Evolutionary conservation across 1,140 invertebrate species (phyloP).

Genomic region (Calosoma granatense): DNA sequence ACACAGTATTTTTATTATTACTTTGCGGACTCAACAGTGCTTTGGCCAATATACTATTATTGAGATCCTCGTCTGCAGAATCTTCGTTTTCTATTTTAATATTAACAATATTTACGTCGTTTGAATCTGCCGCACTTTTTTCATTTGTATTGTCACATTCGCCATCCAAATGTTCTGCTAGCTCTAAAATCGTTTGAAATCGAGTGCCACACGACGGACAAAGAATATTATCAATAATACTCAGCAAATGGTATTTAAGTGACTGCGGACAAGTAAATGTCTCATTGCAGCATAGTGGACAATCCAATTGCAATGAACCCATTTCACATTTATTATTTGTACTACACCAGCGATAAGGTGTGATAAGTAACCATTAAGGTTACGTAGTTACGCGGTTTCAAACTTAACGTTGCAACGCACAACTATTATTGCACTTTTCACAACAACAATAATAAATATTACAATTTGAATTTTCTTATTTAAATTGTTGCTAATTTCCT

Average conservation of each 20-base stretch:
- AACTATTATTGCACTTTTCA: neutral
- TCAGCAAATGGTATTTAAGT: constrained; percentile 48
- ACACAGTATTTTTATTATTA: constrained; percentile 1
- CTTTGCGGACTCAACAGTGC: neutral
- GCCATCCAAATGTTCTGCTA: constrained; percentile 26
- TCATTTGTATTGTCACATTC: constrained; percentile 10
- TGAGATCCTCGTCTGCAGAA: neutral
- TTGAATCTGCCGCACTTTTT: neutral
- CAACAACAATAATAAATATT: constrained; percentile 10
- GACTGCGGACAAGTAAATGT: constrained; percentile 44
- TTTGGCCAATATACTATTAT: neutral
- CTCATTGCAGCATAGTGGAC: constrained; percentile 53
- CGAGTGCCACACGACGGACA: constrained; percentile 46
- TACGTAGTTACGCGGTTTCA: neutral
- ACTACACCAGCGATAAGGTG: neutral
- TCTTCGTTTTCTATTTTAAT: constrained; percentile 20
- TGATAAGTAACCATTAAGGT: constrained; percentile 2
- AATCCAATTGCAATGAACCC: constrained; percentile 42
- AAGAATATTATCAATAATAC: constrained; percentile 44
- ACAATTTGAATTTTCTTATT: constrained; percentile 14
- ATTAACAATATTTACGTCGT: constrained; percentile 5
- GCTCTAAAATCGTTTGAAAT: constrained; percentile 38
- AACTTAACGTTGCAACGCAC: constrained; percentile 1
- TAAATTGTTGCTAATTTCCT: constrained; percentile 18
- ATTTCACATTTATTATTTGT: constrained; percentile 31